A percentile compares a stretch with the other conserved stretches of the same genome.
Conservation (phyloP, 1,140 invertebrate genomes). For the Battus philenor region DNA sequence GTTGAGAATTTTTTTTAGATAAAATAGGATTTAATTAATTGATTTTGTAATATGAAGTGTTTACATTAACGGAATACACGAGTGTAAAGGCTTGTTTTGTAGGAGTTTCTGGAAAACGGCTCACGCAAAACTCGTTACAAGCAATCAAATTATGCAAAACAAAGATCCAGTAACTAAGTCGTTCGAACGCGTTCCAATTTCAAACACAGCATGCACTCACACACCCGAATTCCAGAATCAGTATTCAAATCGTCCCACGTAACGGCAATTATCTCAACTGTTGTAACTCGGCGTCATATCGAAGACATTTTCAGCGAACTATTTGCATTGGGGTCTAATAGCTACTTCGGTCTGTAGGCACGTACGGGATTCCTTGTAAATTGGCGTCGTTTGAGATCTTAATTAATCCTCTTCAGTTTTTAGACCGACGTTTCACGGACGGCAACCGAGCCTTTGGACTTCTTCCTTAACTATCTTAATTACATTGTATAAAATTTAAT, state of each 20-base stretch:
- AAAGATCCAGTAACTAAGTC: constrained; percentile 31
- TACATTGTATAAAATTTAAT: constrained; percentile 10
- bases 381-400: constrained; percentile 63
- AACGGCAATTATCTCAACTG: constrained; percentile 41
- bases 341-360: constrained; percentile 46
- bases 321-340: constrained; percentile 34
- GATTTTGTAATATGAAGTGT: too few species aligned
- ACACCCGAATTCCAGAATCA: constrained; percentile 40
- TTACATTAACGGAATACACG: too few species aligned
- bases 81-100: too few species aligned
- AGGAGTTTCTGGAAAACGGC: too few species aligned
- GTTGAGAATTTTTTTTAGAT: too few species aligned
- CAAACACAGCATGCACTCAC: constrained; percentile 48
- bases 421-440: constrained; percentile 35
- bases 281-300: neutral
- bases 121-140: constrained; percentile 10
- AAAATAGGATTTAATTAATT: too few species aligned
- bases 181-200: constrained; percentile 37
- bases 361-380: constrained; percentile 59
- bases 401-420: constrained; percentile 66
- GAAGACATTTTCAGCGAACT: constrained; percentile 17
- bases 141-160: constrained; percentile 34
- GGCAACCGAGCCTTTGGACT: constrained; percentile 11
- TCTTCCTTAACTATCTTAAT: constrained; percentile 17
- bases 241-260: constrained; percentile 45